Evolutionary conservation across 2,888 invertebrate species (phyloP).

Genomic region (Temnothorax unifasciatus): DNA sequence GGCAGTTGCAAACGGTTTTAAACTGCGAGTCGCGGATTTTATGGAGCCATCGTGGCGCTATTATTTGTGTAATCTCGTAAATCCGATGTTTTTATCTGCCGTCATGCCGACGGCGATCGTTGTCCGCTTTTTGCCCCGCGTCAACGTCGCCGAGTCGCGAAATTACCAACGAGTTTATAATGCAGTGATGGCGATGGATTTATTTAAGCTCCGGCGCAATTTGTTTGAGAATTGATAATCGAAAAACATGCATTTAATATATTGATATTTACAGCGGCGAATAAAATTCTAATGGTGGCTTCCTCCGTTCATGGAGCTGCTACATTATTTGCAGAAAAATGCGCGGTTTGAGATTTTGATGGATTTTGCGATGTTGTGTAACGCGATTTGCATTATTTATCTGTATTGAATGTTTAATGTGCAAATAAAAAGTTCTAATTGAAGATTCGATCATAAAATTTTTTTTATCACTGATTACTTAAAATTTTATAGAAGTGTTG

Average conservation of each 20-base stretch:
- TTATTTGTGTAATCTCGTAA: conserved; percentile 48
- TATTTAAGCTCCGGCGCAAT: conserved; percentile 10
- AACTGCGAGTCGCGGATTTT: conserved; percentile 35
- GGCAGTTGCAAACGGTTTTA: conserved; percentile 14
- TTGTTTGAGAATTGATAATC: conserved; percentile 43
- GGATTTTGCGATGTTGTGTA: background rate
- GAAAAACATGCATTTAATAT: conserved; percentile 37
- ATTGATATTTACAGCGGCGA: conserved; percentile 21
- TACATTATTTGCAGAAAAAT: conserved; percentile 7
- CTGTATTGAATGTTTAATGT: background rate
- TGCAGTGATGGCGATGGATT: conserved; percentile 20
- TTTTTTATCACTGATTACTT: background rate
- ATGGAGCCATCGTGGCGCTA: conserved; percentile 24
- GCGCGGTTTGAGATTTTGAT: conserved; percentile 31
- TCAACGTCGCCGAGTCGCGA: conserved; percentile 27
- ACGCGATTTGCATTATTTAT: conserved; percentile 25
- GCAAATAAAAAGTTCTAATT: background rate
- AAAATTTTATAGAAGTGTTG: background rate
- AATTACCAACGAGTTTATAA: conserved; percentile 36
- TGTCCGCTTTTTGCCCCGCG: conserved; percentile 23
- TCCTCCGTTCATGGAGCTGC: background rate
- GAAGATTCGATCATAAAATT: background rate
- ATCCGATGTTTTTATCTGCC: conserved; percentile 35
- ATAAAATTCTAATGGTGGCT: conserved; percentile 27
- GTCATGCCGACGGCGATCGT: conserved; percentile 16